phyloP scores from a whole-genome alignment of 2,113 vertebrate species.

The Piprites chloris region DNA sequence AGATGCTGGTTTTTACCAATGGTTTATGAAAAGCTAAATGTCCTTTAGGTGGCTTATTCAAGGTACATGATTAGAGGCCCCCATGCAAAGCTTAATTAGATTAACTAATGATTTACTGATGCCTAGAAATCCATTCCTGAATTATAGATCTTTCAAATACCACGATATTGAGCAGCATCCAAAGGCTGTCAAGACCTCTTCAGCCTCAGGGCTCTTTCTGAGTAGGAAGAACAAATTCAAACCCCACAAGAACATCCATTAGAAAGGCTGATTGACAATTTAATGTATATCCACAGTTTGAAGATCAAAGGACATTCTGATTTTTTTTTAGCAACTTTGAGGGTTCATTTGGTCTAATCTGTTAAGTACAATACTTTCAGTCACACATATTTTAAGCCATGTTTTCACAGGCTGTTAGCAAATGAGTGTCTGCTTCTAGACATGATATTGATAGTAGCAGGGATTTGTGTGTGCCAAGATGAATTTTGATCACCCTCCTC shows the following conservation, averaged over 20 bases:
- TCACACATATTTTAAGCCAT: not conserved
- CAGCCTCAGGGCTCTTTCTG: not conserved
- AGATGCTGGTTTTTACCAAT: not conserved
- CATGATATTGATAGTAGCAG: not conserved
- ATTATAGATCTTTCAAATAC: not conserved
- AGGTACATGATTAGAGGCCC: not conserved
- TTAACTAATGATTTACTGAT: not conserved
- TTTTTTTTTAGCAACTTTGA: not conserved
- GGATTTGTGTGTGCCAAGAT: not conserved
- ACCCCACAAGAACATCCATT: not conserved
- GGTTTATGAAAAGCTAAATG: not conserved
- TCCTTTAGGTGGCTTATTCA: not conserved
- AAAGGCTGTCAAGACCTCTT: not conserved
- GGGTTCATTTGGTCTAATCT: not conserved
- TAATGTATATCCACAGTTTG: not conserved
- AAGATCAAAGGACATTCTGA: not conserved
- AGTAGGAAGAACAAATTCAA: not conserved
- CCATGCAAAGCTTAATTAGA: not conserved
- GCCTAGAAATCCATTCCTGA: not conserved
- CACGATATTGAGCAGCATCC: not conserved
- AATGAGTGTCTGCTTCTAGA: not conserved
- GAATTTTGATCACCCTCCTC: not conserved
- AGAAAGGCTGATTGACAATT: not conserved
- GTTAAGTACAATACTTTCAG: not conserved
- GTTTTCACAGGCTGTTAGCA: not conserved